Evolutionary conservation across 2,888 invertebrate genomes (phyloP).

Genomic region (Brachyptera putata): DNA sequence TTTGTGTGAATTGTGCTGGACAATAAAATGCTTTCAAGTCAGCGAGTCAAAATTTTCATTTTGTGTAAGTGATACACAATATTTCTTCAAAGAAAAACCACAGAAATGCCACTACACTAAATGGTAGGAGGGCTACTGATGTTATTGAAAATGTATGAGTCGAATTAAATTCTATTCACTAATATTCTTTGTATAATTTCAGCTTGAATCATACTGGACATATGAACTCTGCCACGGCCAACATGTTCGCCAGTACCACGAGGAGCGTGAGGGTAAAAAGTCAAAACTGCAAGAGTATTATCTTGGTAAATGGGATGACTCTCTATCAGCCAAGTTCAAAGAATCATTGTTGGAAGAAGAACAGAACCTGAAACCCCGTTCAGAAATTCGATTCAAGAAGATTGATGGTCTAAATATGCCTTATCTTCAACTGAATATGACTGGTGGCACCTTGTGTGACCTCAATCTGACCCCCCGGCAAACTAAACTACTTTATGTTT

Average conservation of each 20-base stretch:
- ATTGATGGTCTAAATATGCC: constrained; percentile 87
- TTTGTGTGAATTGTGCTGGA: too few species aligned
- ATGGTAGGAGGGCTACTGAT: too few species aligned
- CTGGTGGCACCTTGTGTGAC: constrained; percentile 88
- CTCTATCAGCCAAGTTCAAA: constrained; percentile 53
- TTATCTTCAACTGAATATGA: constrained; percentile 81
- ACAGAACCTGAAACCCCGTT: constrained; percentile 35
- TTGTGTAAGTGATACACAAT: too few species aligned
- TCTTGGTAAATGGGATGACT: constrained; percentile 71
- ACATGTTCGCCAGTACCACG: constrained; percentile 91
- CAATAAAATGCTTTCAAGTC: too few species aligned
- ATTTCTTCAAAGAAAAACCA: too few species aligned
- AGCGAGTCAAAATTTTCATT: too few species aligned
- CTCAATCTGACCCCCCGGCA: constrained; percentile 78
- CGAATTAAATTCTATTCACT: background rate
- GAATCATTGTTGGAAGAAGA: constrained; percentile 19
- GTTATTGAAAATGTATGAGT: too few species aligned
- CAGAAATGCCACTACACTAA: too few species aligned
- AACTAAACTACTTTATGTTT: constrained; percentile 82
- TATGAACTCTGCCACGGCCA: constrained; percentile 94
- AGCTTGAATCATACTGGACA: constrained; percentile 89
- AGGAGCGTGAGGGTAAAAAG: constrained; percentile 85
- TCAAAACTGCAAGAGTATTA: constrained; percentile 80
- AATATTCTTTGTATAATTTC: constrained; percentile 25
- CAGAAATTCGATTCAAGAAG: constrained; percentile 55